phyloP scores from a whole-genome alignment of 2,797 vertebrate species.

The Nannoperca australis region DNA sequence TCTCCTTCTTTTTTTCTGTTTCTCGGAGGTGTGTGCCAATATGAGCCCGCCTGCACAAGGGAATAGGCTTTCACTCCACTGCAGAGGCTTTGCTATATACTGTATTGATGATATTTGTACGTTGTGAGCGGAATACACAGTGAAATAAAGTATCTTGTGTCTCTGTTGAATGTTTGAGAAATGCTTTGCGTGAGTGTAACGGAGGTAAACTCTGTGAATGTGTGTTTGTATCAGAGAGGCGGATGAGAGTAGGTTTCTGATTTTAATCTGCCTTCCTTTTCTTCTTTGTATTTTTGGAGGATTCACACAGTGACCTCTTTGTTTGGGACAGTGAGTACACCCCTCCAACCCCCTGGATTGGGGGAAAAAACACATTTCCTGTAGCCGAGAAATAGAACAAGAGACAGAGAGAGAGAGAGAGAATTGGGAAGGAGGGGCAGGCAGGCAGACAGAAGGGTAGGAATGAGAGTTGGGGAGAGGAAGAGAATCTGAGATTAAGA shows the following conservation, averaged over 20 bases:
- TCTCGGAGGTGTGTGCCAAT: slow-evolving; percentile 33
- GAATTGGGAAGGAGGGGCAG: slow-evolving; percentile 63
- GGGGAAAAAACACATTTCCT: slow-evolving; percentile 86
- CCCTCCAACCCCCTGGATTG: slow-evolving; percentile 69
- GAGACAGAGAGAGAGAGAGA: slow-evolving; percentile 71
- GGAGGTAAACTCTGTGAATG: slow-evolving; percentile 41
- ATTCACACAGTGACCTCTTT: slow-evolving; percentile 94
- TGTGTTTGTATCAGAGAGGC: slow-evolving; percentile 65
- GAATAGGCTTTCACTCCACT: slow-evolving; percentile 28
- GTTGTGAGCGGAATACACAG: slow-evolving; percentile 35
- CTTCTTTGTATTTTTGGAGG: slow-evolving; percentile 86
- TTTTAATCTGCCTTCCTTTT: slow-evolving; percentile 89
- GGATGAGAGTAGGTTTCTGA: slow-evolving; percentile 92
- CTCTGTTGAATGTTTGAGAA: slow-evolving; percentile 41
- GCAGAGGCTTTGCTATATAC: not conserved
- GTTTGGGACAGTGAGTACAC: slow-evolving; percentile 87
- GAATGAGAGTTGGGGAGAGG: slow-evolving; percentile 67
- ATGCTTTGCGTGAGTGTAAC: slow-evolving; percentile 33
- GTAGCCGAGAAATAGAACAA: slow-evolving; percentile 77
- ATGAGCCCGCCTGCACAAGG: slow-evolving; percentile 22
- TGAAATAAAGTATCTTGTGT: slow-evolving; percentile 27
- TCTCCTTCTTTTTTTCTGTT: slow-evolving; percentile 38
- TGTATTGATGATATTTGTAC: slow-evolving; percentile 33
- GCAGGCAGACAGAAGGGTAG: slow-evolving; percentile 54
- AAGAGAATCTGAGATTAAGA: slow-evolving; percentile 73